Base-by-base conservation (phyloP, 2,888 invertebrate species). In the Epinotia demarniana region DNA sequence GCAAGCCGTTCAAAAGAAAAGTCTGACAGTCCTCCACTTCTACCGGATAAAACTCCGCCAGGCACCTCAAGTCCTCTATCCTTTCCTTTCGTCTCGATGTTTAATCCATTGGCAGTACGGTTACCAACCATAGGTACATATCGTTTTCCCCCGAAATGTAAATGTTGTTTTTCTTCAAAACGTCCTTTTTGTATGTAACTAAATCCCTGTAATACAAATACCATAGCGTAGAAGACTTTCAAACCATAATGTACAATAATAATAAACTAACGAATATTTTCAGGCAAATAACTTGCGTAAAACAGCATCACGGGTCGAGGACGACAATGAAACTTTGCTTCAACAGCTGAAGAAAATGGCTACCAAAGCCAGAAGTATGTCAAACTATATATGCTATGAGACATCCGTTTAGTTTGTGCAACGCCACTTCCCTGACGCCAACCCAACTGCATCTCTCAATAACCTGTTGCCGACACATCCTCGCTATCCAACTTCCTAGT, bases 291-390 rank as follows among this genome's bases (percentile, higher is more conserved):
- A 96, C 94, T 95, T 97, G 91, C 96, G 98, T 93, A 97, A 97
- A 95, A 98, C 98, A 95, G 96, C 98, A 87, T 96, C 97, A 88
- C 96, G 98, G 86, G 96, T 99, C 90, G 99, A 99, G 94, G 98
- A 98, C 91, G 99, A 99, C 95, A 99, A 99, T 95, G 99, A 99
- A 93, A 98, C 98, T 83, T 95, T 99, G 93, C 96, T 98, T 93
- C 96, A 98, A 95, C 99, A 99, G 96, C 96, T 99, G 94, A 98
- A 98, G 96, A 98, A 98, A 96, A 97, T 99, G 97, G 98, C 98
- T 95, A 96, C 96, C 92, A 96, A 97, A 94, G 96, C 97, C 94
- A 96, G 96, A 96, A 96, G 96, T 97, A 96, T 94, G 96, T 95
- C 90, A 86, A 86, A 87, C 83, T 84, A 86, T 85, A 86, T 89